Evolutionary conservation across 1,140 invertebrate species (phyloP), one percentile per base, ranked within the genome.

Genomic region (Micrasema minimum): DNA sequence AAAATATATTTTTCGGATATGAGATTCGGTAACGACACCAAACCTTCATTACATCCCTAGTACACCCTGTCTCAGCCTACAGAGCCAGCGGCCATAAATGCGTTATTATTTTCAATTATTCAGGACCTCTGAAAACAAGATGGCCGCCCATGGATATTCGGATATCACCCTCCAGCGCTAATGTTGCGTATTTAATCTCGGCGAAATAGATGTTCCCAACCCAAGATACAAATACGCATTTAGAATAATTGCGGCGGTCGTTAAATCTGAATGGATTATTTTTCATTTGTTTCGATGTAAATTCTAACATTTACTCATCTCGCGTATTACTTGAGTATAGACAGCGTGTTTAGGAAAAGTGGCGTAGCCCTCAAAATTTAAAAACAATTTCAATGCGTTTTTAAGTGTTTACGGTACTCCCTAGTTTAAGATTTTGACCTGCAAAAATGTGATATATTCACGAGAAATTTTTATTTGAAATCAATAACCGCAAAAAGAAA

Each of bases 31-130:
- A n/a, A n/a, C n/a, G n/a, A n/a, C n/a, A n/a, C n/a, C n/a, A n/a
- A n/a, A n/a, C n/a, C n/a, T n/a, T n/a, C n/a, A n/a, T n/a, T n/a
- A n/a, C n/a, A n/a, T n/a, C n/a, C n/a, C n/a, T n/a, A n/a, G n/a
- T n/a, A n/a, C 11, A 23, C 18, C 50, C 18, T 18, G 50, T 22
- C 18, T 51, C n/a, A 45, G 26, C 31, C 53, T 38, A 9, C 26
- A 14, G 22, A 51, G 22, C 50, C n/a, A 26, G 7, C 26, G 31
- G n/a, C 16, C 53, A 57, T 57, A 57, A 38, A 57, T 57, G 53
- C 53, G 53, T 57, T 57, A 57, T 57, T 57, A 57, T 57, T 57
- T 57, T 57, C 53, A 57, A 57, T 57, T 57, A 57, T 57, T 57
- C 23, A 57, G 53, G n/a, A 23, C 53, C 16, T 14, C 26, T 7